A percentile compares a stretch with the other conserved stretches of the same genome.
Conservation (phyloP, 2,113 vertebrate genomes). For the Cheirogaleus medius region DNA sequence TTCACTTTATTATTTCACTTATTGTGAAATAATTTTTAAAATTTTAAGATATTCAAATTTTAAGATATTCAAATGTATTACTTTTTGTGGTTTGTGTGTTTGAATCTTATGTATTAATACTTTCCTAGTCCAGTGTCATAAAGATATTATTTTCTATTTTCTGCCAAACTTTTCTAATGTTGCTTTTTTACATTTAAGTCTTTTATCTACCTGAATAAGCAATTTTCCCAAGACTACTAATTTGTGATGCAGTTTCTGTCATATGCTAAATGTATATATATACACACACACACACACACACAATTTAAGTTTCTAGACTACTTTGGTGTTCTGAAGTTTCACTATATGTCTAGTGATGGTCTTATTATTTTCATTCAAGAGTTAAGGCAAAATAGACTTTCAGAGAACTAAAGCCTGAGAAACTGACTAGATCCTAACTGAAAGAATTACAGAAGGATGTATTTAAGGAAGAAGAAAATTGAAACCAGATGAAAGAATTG, state of each 20-base stretch:
- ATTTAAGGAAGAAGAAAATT: neutral
- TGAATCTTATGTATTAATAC: neutral
- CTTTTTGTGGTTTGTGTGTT: neutral
- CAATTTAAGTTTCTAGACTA: neutral
- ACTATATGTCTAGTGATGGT: neutral
- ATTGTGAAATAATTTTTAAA: neutral
- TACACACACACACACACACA: too few relatives aligned
- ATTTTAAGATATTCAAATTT: neutral
- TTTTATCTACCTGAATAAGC: neutral
- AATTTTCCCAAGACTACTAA: neutral
- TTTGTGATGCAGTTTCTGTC: neutral
- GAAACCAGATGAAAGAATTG: neutral
- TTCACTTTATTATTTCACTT: neutral
- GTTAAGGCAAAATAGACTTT: neutral
- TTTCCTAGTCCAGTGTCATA: neutral
- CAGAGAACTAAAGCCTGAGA: neutral
- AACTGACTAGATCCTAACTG: neutral
- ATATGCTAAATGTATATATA: neutral
- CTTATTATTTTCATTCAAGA: constrained; percentile 11
- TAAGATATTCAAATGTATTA: neutral
- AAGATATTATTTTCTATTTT: neutral
- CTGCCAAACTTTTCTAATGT: neutral
- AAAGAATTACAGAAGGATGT: neutral
- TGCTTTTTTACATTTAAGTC: neutral
- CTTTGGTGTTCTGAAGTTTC: neutral